Evolutionary conservation across 2,113 vertebrate species (phyloP).

Genomic region (Hydrochoerus hydrochaeris): DNA sequence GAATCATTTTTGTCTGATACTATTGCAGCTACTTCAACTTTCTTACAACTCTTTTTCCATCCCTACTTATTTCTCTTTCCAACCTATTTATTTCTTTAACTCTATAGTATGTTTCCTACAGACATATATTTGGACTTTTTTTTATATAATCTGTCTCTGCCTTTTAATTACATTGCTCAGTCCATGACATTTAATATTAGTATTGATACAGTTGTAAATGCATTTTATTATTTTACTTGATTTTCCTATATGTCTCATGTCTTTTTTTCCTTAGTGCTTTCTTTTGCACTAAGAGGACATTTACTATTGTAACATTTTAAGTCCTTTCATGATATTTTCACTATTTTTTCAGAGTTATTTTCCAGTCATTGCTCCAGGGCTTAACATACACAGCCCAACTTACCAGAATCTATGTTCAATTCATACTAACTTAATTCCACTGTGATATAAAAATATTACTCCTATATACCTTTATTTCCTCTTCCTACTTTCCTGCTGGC

Average conservation of each 20-base stretch:
- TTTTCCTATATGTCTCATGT: background rate
- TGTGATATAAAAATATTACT: background rate
- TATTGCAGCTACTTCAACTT: background rate
- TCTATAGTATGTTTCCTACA: background rate
- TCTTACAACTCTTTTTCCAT: background rate
- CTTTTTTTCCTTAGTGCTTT: background rate
- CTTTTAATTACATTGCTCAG: background rate
- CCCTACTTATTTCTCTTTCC: background rate
- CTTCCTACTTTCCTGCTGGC: background rate
- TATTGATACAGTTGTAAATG: background rate
- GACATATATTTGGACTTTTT: background rate
- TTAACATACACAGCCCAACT: background rate
- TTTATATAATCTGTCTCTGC: background rate
- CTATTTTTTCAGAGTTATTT: background rate
- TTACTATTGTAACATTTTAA: constrained; percentile 18
- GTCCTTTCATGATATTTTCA: background rate
- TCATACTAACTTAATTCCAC: background rate
- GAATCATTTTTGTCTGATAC: background rate
- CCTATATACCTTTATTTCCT: background rate
- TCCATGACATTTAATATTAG: background rate
- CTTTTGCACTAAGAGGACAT: background rate
- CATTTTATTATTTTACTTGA: background rate
- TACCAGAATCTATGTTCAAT: background rate
- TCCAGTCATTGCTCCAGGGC: background rate
- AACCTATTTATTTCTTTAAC: background rate